Evolutionary conservation across 2,888 invertebrate genomes (phyloP).

Genomic region (Coelopa pilipes): DNA sequence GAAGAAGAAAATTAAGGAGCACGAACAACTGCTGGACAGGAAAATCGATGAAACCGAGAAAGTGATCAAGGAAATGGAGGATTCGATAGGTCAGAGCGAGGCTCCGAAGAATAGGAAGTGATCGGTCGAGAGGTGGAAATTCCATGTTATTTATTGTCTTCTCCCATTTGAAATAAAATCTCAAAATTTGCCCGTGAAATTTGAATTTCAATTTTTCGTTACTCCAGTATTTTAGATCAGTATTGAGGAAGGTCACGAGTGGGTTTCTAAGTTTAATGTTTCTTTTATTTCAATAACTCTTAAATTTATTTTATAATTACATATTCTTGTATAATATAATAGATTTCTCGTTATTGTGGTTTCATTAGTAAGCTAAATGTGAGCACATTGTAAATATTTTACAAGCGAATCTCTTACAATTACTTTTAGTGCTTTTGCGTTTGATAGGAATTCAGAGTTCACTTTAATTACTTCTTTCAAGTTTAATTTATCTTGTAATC

Average conservation of each 20-base stretch:
- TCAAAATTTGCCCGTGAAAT: not conserved
- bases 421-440: not conserved
- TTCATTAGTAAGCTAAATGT: constrained; percentile 15
- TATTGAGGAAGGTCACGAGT: not conserved
- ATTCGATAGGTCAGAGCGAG: too few relatives aligned
- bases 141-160: not conserved
- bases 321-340: constrained; percentile 7
- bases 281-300: constrained; percentile 34
- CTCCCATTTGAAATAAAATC: not conserved
- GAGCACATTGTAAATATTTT: constrained; percentile 25
- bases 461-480: constrained; percentile 1
- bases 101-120: not conserved
- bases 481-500: not conserved
- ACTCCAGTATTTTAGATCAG: too few relatives aligned
- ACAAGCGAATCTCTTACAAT: constrained; percentile 43
- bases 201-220: not conserved
- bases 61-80: constrained; percentile 1
- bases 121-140: not conserved
- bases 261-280: not conserved
- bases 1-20: constrained; percentile 42
- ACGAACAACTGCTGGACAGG: constrained; percentile 33
- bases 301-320: not conserved
- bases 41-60: constrained; percentile 32
- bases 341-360: not conserved
- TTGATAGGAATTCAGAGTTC: not conserved